Conservation (phyloP, 2,797 vertebrate genomes). For the Choloepus didactylus region DNA sequence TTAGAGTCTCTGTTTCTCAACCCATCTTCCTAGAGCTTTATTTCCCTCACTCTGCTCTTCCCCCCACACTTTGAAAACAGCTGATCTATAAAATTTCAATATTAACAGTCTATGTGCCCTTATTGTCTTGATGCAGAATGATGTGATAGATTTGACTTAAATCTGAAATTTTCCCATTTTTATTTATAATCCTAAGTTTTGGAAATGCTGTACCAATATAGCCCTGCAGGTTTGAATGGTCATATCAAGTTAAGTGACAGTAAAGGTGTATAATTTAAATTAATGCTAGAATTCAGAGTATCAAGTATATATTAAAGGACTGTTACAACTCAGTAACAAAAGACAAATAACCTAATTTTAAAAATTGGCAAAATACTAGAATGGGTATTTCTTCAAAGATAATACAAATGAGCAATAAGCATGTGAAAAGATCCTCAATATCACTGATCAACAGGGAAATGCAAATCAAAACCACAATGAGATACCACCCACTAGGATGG, state of each 20-base stretch:
- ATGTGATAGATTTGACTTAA: not conserved
- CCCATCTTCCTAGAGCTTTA: not conserved
- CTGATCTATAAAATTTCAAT: not conserved
- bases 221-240: not conserved
- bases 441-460: no score
- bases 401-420: no score
- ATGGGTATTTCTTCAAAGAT: no score
- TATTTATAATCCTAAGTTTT: not conserved
- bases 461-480: no score
- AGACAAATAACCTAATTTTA: no score
- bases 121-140: not conserved
- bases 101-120: not conserved
- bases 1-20: not conserved
- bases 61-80: not conserved
- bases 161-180: not conserved
- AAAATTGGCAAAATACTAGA: no score
- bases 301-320: no score
- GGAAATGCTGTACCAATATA: not conserved
- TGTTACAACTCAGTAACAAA: no score
- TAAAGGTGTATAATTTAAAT: conserved; percentile 23
- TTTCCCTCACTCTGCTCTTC: not conserved
- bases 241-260: not conserved
- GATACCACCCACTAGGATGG: no score
- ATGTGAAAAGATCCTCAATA: no score
- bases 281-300: not conserved